Conservation (phyloP, 2,888 invertebrate genomes). For the Subacronicta megacephala region DNA sequence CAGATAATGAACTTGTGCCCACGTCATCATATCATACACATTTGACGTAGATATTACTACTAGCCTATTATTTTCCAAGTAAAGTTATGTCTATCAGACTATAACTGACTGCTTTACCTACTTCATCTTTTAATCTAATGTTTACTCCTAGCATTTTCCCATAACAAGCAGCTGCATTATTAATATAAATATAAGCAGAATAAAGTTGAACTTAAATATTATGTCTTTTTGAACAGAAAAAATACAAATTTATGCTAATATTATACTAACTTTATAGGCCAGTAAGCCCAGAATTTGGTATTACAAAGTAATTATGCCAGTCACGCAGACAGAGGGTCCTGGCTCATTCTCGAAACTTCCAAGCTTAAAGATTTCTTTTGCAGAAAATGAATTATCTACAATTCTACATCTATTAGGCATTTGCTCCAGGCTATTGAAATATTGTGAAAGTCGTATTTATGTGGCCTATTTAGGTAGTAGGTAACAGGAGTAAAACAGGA, state of each 20-base stretch:
- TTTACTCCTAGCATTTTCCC: background rate
- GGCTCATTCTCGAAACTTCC: conserved; percentile 23
- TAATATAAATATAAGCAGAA: background rate
- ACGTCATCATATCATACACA: background rate
- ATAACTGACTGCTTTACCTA: no score
- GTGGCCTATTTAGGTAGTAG: background rate
- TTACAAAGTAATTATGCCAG: conserved; percentile 32
- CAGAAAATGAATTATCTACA: conserved; percentile 24
- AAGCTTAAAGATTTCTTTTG: conserved; percentile 23
- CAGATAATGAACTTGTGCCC: background rate
- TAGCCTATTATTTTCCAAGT: no score
- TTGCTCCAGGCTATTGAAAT: conserved; percentile 15
- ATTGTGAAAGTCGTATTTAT: conserved; percentile 6
- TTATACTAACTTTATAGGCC: conserved; percentile 11
- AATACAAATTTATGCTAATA: conserved; percentile 13
- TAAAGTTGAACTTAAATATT: background rate
- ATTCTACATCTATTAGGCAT: conserved; percentile 3
- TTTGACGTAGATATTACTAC: background rate
- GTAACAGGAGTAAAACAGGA: no score
- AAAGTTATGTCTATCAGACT: no score
- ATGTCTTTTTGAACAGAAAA: background rate
- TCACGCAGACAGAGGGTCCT: conserved; percentile 37
- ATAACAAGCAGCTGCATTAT: background rate
- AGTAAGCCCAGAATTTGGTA: conserved; percentile 7
- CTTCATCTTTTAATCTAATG: no score